Conservation (phyloP, 2,797 vertebrate genomes). For the Smutsia gigantea region DNA sequence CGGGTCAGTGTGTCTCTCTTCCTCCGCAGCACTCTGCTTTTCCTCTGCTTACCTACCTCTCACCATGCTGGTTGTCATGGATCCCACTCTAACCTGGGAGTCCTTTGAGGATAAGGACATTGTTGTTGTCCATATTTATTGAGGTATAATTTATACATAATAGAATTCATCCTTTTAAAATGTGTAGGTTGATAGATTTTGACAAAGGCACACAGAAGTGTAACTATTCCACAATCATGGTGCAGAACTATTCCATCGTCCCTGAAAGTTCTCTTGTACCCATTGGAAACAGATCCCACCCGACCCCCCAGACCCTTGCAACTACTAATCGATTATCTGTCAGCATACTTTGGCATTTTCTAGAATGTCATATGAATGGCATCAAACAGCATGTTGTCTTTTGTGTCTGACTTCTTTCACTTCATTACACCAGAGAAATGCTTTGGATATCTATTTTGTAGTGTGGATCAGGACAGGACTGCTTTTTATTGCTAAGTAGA, state of each 20-base stretch:
- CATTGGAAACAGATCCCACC: not conserved
- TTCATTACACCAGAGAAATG: slow-evolving; percentile 2
- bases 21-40: not conserved
- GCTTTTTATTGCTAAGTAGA: not conserved
- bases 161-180: not conserved
- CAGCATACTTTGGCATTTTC: not conserved
- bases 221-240: not conserved
- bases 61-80: not conserved
- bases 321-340: not conserved
- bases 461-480: not conserved
- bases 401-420: slow-evolving; percentile 14
- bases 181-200: not conserved
- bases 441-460: not conserved
- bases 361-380: not conserved
- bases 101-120: not conserved
- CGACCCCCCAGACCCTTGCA: not conserved
- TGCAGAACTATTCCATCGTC: not conserved
- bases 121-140: not conserved
- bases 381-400: not conserved
- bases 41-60: not conserved
- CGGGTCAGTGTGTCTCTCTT: not conserved
- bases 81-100: not conserved
- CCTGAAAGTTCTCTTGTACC: not conserved
- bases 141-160: not conserved
- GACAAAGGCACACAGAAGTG: not conserved